Evolutionary conservation across 2,888 invertebrate species (phyloP), one percentile per base, ranked within the genome.

Genomic region (Chaetogeoica ovagalla): DNA sequence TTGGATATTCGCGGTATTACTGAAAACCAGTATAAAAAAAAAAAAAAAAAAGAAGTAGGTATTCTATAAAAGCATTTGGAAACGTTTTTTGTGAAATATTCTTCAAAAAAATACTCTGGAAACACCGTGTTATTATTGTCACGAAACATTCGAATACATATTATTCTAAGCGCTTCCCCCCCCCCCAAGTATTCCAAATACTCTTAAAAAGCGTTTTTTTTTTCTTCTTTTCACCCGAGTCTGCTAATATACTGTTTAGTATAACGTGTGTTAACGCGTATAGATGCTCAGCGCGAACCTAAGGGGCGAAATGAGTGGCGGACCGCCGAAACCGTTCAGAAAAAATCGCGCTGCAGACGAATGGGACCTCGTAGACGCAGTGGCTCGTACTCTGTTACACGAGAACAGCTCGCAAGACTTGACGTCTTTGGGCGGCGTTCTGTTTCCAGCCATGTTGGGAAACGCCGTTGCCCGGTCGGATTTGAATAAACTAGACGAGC

Each of bases 271-370:
- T 7, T n/a, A n/a, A 30, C 8, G 57, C 19, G 30, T n/a, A 7
- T 86, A 93, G 91, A 92, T 94, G 91, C 91, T 96, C 90, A 88
- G 89, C 82, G 89, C 89, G 0, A 94, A 92, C 85, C 88, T 96
- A 55, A 89, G 95, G 70, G 96, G 96, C 1, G 96, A 96, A 86
- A 86, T 96, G 83, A 93, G 70, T 19, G 19, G 73, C 11, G 72
- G 62, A 55, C 87, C 85, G 83, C 48, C 82, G 83, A 83, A 83
- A 71, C 83, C 85, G 86, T 81, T 52, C 84, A 85, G 2, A 84
- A 89, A 87, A 89, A 89, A 72, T n/a, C 48, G 59, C 4, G 48
- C 69, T 6, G 76, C 75, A 1, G 81, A 72, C 30, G 81, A 81
- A n/a, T 68, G 63, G 82, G 88, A 88, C 0, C 86, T 90, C 7